A percentile compares a stretch with the other conserved stretches of the same genome.
Evolutionary conservation across 2,888 invertebrate species (phyloP).

Genomic region (Teleiodes luculella): DNA sequence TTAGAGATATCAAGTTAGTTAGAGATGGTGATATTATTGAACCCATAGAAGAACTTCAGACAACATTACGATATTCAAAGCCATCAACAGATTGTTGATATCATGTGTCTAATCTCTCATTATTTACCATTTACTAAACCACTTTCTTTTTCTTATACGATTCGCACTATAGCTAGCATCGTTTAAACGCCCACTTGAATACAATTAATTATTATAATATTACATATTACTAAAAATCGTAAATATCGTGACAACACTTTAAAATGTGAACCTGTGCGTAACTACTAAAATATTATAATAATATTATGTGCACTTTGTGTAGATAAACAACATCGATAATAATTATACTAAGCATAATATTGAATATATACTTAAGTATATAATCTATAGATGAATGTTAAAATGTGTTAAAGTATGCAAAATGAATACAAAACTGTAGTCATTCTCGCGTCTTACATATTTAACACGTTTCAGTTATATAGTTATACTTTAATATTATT

Average conservation of each 20-base stretch:
- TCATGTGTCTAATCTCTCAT: no score
- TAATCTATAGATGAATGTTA: constrained; percentile 17
- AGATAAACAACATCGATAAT: constrained; percentile 21
- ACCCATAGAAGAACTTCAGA: no score
- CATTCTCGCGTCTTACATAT: constrained; percentile 68
- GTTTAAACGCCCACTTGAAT: not conserved
- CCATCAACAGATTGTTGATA: no score
- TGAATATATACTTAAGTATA: constrained; percentile 8
- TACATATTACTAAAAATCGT: not conserved
- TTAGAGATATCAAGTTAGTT: no score
- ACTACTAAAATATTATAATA: constrained; percentile 11
- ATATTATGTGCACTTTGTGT: constrained; percentile 8
- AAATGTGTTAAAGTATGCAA: constrained; percentile 57
- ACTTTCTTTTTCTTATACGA: no score
- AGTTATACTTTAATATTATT: constrained; percentile 9
- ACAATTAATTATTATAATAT: not conserved
- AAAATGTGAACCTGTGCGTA: constrained; percentile 16
- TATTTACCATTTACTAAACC: no score
- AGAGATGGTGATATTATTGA: no score
- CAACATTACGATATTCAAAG: no score
- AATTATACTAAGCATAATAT: constrained; percentile 14
- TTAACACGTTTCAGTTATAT: constrained; percentile 41
- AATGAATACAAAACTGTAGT: constrained; percentile 52
- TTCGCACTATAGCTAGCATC: no score
- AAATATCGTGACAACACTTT: not conserved